Evolutionary conservation across 1,140 invertebrate species (phyloP).

Genomic region (Conopomorpha cramerella): DNA sequence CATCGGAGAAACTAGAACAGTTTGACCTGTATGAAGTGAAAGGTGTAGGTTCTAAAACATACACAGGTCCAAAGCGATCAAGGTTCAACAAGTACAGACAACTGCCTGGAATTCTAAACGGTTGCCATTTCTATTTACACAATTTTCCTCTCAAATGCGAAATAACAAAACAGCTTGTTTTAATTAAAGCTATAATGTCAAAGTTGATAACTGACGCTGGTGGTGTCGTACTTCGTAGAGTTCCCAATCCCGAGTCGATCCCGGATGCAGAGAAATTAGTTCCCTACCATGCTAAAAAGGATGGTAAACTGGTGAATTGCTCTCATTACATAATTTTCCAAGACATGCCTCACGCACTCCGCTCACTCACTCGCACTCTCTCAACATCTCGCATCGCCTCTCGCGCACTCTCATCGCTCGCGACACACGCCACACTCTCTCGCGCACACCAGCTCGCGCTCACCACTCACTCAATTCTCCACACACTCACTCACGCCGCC

Average conservation of each 20-base stretch:
- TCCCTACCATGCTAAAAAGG: conserved; percentile 69
- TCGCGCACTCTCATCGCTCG: too few species aligned
- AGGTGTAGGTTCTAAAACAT: conserved; percentile 35
- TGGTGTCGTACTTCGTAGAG: conserved; percentile 67
- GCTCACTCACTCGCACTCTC: too few species aligned
- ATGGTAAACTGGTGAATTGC: conserved; percentile 61
- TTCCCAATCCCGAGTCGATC: conserved; percentile 70
- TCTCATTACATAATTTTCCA: conserved; percentile 74
- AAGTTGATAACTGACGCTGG: conserved; percentile 66
- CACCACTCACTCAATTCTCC: too few species aligned
- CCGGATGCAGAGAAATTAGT: conserved; percentile 59
- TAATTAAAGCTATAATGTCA: conserved; percentile 65
- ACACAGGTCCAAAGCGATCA: conserved; percentile 26
- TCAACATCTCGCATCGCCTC: too few species aligned
- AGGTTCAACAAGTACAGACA: conserved; percentile 59
- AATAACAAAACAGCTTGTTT: conserved; percentile 46
- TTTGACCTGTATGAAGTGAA: conserved; percentile 65
- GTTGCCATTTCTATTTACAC: conserved; percentile 73
- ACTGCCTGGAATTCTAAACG: conserved; percentile 71
- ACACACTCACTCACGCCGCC: too few species aligned
- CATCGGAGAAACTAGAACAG: conserved; percentile 43
- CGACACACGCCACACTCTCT: too few species aligned
- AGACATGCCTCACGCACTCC: too few species aligned
- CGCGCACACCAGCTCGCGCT: too few species aligned
- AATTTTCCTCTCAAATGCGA: conserved; percentile 59